A percentile compares a stretch with the other conserved stretches of the same genome.
These are phyloP conservation scores for Lymantria monacha DNA, from an alignment of 2,888 invertebrate genomes.

Conservation along the genomic window DNA sequence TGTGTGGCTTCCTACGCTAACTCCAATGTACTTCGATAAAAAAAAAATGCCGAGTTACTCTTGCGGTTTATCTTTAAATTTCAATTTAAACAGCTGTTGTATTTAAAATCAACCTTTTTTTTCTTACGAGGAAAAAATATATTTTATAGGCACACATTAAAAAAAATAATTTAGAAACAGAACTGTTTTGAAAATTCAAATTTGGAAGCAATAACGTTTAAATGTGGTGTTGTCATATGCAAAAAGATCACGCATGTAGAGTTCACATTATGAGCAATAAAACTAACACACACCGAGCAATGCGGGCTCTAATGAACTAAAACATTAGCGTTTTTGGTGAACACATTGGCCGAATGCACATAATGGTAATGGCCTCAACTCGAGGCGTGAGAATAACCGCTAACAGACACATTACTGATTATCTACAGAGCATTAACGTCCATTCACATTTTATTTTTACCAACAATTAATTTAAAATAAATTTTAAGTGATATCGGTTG, in stretches of 20 bases:
- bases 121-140: too few species aligned
- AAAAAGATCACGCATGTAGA: slow-evolving; percentile 11
- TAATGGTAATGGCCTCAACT: slow-evolving; percentile 35
- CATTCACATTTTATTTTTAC: slow-evolving; percentile 30
- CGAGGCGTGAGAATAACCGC: slow-evolving; percentile 53
- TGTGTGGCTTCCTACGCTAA: slow-evolving; percentile 33
- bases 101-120: too few species aligned
- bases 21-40: slow-evolving; percentile 6
- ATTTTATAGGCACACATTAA: too few species aligned
- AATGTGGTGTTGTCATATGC: slow-evolving; percentile 4
- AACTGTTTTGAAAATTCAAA: not conserved
- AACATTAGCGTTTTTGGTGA: slow-evolving; percentile 40
- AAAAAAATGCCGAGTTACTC: too few species aligned
- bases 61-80: not conserved
- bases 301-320: slow-evolving; percentile 32
- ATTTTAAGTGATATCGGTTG: slow-evolving; percentile 27
- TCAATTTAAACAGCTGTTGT: too few species aligned
- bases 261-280: slow-evolving; percentile 10
- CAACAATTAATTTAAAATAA: slow-evolving; percentile 34
- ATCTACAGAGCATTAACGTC: slow-evolving; percentile 60
- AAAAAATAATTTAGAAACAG: too few species aligned
- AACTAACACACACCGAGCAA: slow-evolving; percentile 23
- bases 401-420: slow-evolving; percentile 58
- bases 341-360: slow-evolving; percentile 35
- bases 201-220: not conserved